Evolutionary conservation across 2,888 invertebrate species (phyloP).

Genomic region (Conomelus anceps): DNA sequence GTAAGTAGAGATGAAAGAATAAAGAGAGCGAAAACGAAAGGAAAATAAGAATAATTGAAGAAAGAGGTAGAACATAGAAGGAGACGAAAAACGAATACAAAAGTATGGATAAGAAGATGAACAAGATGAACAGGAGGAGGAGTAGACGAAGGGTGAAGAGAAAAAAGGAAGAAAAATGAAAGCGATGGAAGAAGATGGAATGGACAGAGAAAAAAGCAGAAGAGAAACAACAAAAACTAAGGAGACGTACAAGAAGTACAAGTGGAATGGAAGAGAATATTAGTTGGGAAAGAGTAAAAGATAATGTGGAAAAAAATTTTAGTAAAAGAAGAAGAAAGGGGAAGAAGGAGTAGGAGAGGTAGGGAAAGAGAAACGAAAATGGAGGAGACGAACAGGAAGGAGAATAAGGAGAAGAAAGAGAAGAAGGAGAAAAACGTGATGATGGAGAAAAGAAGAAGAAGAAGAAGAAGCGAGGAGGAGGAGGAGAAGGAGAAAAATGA

Average conservation of each 20-base stretch:
- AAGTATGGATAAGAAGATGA: constrained; percentile 34
- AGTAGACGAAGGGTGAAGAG: neutral
- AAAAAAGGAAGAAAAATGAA: constrained; percentile 16
- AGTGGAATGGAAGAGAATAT: neutral
- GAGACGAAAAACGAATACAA: constrained; percentile 26
- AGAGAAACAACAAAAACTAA: constrained; percentile 28
- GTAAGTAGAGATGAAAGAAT: neutral
- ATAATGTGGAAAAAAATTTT: neutral
- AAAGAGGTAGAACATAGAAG: constrained; percentile 1
- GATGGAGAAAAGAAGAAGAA: constrained; percentile 29
- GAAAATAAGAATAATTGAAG: constrained; percentile 10
- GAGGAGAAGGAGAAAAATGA: neutral
- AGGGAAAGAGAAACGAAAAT: constrained; percentile 12
- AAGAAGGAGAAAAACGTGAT: constrained; percentile 28
- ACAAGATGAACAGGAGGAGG: constrained; percentile 22
- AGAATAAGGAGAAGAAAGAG: constrained; percentile 16
- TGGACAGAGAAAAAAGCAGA: constrained; percentile 2
- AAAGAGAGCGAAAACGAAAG: constrained; percentile 33
- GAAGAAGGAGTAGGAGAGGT: neutral
- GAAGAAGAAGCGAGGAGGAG: constrained; percentile 25
- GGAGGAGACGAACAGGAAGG: constrained; percentile 27
- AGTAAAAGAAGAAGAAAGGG: neutral
- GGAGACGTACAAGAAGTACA: constrained; percentile 31
- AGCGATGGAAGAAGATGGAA: constrained; percentile 16
- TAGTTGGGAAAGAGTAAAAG: neutral